A percentile compares a stretch with the other conserved stretches of the same genome.
These are phyloP conservation scores for Agrilus planipennis DNA, from an alignment of 1,140 invertebrate species.

Conservation along the genomic window DNA sequence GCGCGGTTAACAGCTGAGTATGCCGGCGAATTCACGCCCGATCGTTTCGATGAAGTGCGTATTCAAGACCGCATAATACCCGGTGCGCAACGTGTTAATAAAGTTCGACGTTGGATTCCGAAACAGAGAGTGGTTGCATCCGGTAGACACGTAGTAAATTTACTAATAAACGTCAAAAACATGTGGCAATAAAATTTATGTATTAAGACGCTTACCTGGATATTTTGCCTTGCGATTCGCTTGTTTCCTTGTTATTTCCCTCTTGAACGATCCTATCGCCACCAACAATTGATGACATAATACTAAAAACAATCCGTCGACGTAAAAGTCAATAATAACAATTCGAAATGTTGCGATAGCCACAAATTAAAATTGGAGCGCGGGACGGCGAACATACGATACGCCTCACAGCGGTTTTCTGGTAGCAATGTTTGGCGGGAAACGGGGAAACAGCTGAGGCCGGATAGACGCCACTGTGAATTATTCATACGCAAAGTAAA, in stretches of 20 bases:
- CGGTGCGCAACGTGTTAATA: too few species aligned
- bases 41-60: too few species aligned
- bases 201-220: conserved; percentile 21
- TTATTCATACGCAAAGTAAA: conserved; percentile 35
- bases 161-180: too few species aligned
- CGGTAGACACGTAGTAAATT: too few species aligned
- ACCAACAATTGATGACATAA: conserved; percentile 2
- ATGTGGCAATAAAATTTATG: too few species aligned
- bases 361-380: conserved; percentile 20
- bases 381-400: conserved; percentile 31
- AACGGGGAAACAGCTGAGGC: conserved; percentile 58
- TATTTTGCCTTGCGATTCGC: conserved; percentile 21
- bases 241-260: conserved; percentile 3
- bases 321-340: too few species aligned
- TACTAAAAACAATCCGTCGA: conserved; percentile 1
- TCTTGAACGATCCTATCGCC: conserved; percentile 3
- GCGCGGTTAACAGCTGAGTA: too few species aligned
- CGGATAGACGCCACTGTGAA: conserved; percentile 33
- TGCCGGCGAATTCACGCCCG: too few species aligned
- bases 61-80: too few species aligned
- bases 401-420: conserved; percentile 41
- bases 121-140: too few species aligned
- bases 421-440: conserved; percentile 51
- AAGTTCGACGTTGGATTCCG: too few species aligned
- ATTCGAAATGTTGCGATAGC: conserved; percentile 10